phyloP scores from a whole-genome alignment of 2,797 vertebrate genomes.

The Pampus argenteus region DNA sequence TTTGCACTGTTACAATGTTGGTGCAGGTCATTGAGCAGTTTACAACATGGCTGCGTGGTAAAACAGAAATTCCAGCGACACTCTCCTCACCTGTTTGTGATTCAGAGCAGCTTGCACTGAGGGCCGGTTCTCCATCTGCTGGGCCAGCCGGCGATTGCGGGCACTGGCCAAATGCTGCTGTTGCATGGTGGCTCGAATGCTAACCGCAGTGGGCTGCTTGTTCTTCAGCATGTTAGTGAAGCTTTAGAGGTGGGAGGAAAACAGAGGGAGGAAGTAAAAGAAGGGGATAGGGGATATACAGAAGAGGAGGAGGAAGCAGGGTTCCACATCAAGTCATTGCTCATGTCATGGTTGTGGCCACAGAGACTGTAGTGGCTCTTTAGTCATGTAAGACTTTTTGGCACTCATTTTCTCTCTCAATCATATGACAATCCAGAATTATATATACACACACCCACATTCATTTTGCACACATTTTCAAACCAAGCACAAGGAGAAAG shows the following conservation, averaged over 20 bases:
- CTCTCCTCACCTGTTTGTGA: slow-evolving; percentile 93
- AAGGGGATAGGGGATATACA: slow-evolving; percentile 72
- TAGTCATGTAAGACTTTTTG: slow-evolving; percentile 64
- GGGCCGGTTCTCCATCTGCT: slow-evolving; percentile 99
- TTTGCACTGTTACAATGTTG: not conserved
- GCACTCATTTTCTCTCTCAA: slow-evolving; percentile 73
- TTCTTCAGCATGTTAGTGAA: slow-evolving; percentile 99
- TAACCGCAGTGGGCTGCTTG: slow-evolving; percentile 97
- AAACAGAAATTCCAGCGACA: not conserved
- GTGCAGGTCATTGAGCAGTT: not conserved
- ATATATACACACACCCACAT: slow-evolving; percentile 38
- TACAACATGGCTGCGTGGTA: not conserved
- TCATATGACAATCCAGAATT: slow-evolving; percentile 55
- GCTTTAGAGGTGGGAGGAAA: slow-evolving; percentile 90
- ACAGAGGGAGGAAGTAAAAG: slow-evolving; percentile 74
- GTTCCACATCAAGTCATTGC: slow-evolving; percentile 86
- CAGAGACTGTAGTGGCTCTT: slow-evolving; percentile 58
- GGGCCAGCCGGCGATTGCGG: slow-evolving; percentile 96
- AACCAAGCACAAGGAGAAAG: slow-evolving; percentile 50
- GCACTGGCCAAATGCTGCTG: slow-evolving; percentile 98
- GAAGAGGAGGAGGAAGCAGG: slow-evolving; percentile 81
- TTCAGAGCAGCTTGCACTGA: slow-evolving; percentile 98
- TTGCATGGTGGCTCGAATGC: slow-evolving; percentile 97
- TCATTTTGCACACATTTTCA: slow-evolving; percentile 42
- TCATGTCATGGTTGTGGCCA: slow-evolving; percentile 73